Evolutionary conservation across 2,113 vertebrate genomes (phyloP), one percentile per base, ranked within the genome.

Genomic region (Herpailurus yagouaroundi): DNA sequence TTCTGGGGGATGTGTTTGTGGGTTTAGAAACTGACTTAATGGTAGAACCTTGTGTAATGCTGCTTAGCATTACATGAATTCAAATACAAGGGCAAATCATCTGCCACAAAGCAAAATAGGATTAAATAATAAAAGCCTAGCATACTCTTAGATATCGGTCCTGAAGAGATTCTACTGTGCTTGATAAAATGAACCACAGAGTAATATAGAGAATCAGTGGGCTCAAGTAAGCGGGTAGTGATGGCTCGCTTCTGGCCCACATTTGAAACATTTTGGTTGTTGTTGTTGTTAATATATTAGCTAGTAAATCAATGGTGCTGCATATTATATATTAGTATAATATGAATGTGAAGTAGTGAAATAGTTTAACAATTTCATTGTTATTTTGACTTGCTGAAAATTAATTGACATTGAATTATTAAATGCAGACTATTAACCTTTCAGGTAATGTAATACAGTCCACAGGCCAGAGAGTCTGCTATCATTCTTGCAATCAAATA

Each of bases 381-480:
- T 69, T 77, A 83, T 76, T 95, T 97, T 83, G 23, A 83, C 81
- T 79, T 77, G 21, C 36, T 80, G 74, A 95, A 77, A 89, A 89
- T 87, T 68, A n/a, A 89, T 81, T 25, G 66, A 45, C 14, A 55
- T 45, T n/a, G 31, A 88, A 31, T 13, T 73, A 66, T 91, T 52
- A 94, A 73, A 57, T 96, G 38, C 23, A 64, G 48, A 68, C 38
- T 88, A 77, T 73, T 86, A 33, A 96, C 68, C 25, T 69, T 87
- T 83, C 41, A 69, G 19, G 19, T 74, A 68, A 68, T 74, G 15
- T 52, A 66, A 77, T 82, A 71, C 18, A 60, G 45, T 50, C 36
- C 11, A 50, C 23, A 77, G 57, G 29, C 23, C 48, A 13, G 57
- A 19, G 15, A 84, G 11, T 81, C 48, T 38, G 82, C 45, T 69